A percentile compares a stretch with the other conserved stretches of the same genome.
phyloP scores from a whole-genome alignment of 2,888 invertebrate genomes.

The Tetranychus truncatus region DNA sequence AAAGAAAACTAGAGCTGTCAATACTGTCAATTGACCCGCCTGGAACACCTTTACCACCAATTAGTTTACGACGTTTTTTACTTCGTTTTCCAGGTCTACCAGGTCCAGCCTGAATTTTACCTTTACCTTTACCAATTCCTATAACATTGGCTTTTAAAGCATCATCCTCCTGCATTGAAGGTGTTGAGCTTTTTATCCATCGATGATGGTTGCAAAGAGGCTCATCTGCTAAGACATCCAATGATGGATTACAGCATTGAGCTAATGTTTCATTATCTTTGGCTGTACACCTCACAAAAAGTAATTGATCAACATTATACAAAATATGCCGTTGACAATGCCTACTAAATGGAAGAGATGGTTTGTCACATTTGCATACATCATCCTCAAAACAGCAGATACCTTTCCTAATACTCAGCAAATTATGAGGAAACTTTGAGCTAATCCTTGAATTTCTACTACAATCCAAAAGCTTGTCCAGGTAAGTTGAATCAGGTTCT shows the following conservation, averaged over 20 bases:
- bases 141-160: no score
- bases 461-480: constrained; percentile 3
- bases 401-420: constrained; percentile 24
- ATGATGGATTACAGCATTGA: constrained; percentile 57
- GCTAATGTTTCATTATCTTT: constrained; percentile 53
- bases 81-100: constrained; percentile 7
- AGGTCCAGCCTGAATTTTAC: neutral
- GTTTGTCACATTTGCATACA: constrained; percentile 30
- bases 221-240: constrained; percentile 56
- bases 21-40: neutral
- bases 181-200: neutral
- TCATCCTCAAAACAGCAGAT: constrained; percentile 29
- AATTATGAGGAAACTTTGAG: constrained; percentile 8
- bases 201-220: constrained; percentile 71
- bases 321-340: constrained; percentile 52
- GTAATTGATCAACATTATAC: constrained; percentile 58
- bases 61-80: neutral
- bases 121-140: neutral
- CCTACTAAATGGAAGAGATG: constrained; percentile 54
- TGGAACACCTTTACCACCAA: neutral
- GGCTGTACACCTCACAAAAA: constrained; percentile 55
- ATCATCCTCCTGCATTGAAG: neutral
- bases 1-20: constrained; percentile 11
- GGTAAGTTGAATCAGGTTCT: neutral
- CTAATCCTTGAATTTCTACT: neutral